phyloP scores from a whole-genome alignment of 2,797 vertebrate species.

The Urosaurus nigricauda region DNA sequence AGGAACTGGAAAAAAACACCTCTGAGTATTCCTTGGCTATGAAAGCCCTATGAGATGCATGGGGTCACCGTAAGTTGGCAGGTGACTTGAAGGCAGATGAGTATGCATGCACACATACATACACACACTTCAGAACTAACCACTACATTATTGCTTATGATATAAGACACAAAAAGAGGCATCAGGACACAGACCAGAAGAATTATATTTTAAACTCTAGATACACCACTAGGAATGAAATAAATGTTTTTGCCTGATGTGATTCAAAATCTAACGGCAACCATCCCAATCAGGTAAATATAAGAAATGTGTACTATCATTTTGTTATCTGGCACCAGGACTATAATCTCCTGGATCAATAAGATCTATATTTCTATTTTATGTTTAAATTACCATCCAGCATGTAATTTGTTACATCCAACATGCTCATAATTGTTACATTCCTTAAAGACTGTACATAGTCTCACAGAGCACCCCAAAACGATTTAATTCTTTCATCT shows the following conservation, averaged over 20 bases:
- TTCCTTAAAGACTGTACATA: neutral
- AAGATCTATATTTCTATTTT: too few species aligned
- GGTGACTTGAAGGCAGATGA: too few species aligned
- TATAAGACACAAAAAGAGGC: neutral
- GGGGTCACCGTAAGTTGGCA: too few species aligned
- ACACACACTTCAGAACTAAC: neutral
- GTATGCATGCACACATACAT: too few species aligned
- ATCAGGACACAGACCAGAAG: neutral
- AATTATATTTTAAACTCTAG: neutral
- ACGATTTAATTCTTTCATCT: neutral
- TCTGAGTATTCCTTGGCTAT: too few species aligned
- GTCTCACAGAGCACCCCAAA: neutral
- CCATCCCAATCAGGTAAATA: neutral
- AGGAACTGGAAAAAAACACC: too few species aligned
- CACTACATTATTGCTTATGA: neutral
- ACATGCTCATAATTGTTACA: neutral
- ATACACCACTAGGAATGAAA: neutral
- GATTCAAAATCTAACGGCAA: neutral
- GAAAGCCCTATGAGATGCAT: too few species aligned
- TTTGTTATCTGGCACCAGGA: neutral
- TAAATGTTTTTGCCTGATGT: neutral
- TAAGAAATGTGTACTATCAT: neutral
- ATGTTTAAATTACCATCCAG: too few species aligned
- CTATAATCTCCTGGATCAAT: neutral
- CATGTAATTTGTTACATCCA: too few species aligned